Evolutionary conservation across 2,113 vertebrate species (phyloP).

Genomic region (Balaenoptera acutorostrata): DNA sequence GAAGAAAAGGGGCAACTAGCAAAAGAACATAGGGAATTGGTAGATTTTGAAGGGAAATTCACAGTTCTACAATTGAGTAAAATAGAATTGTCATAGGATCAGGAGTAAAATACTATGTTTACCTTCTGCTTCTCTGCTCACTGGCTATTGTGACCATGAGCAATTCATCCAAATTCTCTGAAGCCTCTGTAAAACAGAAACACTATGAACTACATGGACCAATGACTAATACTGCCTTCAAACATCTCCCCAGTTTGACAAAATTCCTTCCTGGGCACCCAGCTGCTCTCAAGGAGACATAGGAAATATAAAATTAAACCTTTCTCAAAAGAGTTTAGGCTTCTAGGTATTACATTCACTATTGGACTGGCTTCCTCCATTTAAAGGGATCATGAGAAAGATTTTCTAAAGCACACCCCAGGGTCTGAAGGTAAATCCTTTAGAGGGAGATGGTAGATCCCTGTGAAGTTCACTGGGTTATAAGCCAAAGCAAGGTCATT

Average conservation of each 20-base stretch:
- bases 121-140: background rate
- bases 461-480: background rate
- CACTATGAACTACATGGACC: background rate
- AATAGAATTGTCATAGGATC: background rate
- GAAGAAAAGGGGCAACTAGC: background rate
- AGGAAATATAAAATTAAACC: background rate
- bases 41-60: background rate
- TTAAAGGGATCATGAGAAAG: background rate
- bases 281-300: background rate
- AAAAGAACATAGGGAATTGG: background rate
- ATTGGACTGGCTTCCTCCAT: background rate
- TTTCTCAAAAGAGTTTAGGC: background rate
- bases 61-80: background rate
- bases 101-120: background rate
- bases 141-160: background rate
- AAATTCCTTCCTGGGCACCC: background rate
- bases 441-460: background rate
- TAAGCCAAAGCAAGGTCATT: background rate
- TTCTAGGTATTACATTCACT: background rate
- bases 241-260: background rate
- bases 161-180: background rate
- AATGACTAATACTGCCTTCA: background rate
- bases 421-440: background rate
- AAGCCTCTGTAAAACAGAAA: background rate
- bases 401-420: background rate